Percentiles rank a stretch among this genome's conserved stretches.
Evolutionary conservation across 2,797 vertebrate species (phyloP).

Genomic region (Neoniphon sammara): DNA sequence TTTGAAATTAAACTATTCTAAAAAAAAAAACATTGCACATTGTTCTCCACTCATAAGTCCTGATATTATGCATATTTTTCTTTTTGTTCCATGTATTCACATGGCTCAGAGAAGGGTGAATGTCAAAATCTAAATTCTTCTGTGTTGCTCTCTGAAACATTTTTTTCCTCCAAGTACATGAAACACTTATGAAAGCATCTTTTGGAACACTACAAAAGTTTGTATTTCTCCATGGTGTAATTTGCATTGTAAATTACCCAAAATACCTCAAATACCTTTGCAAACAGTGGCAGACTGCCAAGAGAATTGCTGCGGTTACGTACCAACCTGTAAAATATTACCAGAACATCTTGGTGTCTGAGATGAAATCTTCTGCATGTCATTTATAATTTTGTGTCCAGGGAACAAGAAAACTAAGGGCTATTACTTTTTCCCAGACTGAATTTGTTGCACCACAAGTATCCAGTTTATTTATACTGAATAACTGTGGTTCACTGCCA

Average conservation of each 20-base stretch:
- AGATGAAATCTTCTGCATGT: slow-evolving; percentile 50
- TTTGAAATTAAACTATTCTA: slow-evolving; percentile 70
- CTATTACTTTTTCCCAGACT: slow-evolving; percentile 18
- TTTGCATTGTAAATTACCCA: slow-evolving; percentile 67
- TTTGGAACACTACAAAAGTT: slow-evolving; percentile 35
- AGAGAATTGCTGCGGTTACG: slow-evolving; percentile 43
- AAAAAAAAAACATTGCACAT: slow-evolving; percentile 34
- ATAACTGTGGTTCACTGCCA: slow-evolving; percentile 33
- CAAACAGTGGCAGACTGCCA: slow-evolving; percentile 59
- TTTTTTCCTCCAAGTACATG: background rate
- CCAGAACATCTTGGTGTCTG: slow-evolving; percentile 41
- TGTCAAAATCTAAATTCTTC: background rate
- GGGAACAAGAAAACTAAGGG: slow-evolving; percentile 40
- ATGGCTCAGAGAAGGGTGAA: background rate
- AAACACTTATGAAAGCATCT: slow-evolving; percentile 24
- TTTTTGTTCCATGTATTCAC: background rate
- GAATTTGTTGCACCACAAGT: slow-evolving; percentile 8
- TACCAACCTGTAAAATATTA: slow-evolving; percentile 49
- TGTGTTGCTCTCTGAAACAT: background rate
- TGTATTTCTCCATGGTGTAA: slow-evolving; percentile 47
- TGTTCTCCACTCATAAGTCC: slow-evolving; percentile 32
- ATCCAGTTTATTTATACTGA: slow-evolving; percentile 54
- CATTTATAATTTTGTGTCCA: slow-evolving; percentile 42
- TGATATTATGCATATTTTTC: background rate
- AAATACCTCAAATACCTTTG: slow-evolving; percentile 72